Evolutionary conservation across 37 sponge, comb jelly and placozoan species (phyloP).

Genomic region (Haliclona indistincta): DNA sequence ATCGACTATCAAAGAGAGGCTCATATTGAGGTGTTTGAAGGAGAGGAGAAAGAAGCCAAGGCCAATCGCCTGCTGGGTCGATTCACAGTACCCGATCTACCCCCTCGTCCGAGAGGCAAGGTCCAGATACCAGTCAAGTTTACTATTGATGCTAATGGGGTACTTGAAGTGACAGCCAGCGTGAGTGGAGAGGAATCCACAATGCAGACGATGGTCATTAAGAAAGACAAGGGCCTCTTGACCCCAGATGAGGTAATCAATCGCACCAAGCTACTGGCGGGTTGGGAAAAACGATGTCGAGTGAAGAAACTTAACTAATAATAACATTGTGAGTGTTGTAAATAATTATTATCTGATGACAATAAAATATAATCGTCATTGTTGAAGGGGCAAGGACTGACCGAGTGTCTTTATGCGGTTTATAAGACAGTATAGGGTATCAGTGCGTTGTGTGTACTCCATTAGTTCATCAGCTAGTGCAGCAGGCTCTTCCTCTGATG

Average conservation of each 20-base stretch:
- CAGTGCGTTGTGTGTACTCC: not conserved
- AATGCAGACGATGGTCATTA: constrained; percentile 67
- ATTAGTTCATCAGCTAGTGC: not conserved
- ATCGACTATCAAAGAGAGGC: constrained; percentile 88
- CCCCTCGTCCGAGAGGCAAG: constrained; percentile 75
- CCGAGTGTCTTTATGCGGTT: constrained; percentile 26
- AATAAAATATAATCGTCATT: not conserved
- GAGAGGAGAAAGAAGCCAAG: constrained; percentile 77
- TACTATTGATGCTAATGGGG: constrained; percentile 80
- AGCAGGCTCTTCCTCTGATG: not conserved
- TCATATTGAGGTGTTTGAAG: constrained; percentile 86
- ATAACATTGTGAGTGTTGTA: not conserved
- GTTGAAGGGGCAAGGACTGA: not conserved
- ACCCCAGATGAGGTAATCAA: constrained; percentile 60
- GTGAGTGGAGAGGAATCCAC: constrained; percentile 77
- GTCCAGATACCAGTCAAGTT: constrained; percentile 80
- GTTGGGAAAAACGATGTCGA: constrained; percentile 81
- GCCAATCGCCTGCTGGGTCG: constrained; percentile 80
- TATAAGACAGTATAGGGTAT: constrained; percentile 54
- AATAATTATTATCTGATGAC: not conserved
- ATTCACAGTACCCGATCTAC: constrained; percentile 81
- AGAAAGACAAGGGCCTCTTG: constrained; percentile 91
- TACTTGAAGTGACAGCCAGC: constrained; percentile 80
- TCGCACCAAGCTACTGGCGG: constrained; percentile 34
- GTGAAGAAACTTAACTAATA: constrained; percentile 67